Evolutionary conservation across 2,113 vertebrate species (phyloP).

Genomic region (Lynx canadensis): DNA sequence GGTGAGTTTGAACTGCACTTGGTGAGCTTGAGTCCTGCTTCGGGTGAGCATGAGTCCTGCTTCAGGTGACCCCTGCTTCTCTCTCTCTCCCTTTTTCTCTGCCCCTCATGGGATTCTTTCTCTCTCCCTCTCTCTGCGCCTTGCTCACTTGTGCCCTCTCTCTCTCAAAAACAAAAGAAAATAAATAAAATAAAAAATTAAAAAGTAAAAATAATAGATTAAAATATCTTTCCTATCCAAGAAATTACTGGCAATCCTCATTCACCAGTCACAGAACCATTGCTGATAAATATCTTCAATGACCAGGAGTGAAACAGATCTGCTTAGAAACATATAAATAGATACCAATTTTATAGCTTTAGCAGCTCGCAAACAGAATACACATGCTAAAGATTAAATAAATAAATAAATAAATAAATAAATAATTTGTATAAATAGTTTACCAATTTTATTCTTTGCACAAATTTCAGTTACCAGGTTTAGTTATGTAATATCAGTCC

Average conservation of each 20-base stretch:
- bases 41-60: too few relatives aligned
- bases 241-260: neutral
- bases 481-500: neutral
- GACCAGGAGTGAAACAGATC: neutral
- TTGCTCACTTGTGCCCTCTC: too few relatives aligned
- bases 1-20: too few relatives aligned
- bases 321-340: slow-evolving; percentile 7
- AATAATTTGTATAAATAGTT: neutral
- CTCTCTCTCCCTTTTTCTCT: too few relatives aligned
- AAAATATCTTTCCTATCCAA: neutral
- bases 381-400: neutral
- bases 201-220: neutral
- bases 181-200: too few relatives aligned
- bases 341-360: neutral
- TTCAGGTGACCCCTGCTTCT: too few relatives aligned
- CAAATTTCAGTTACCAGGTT: neutral
- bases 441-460: neutral
- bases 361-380: neutral
- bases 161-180: too few relatives aligned
- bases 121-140: too few relatives aligned
- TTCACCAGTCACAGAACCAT: neutral
- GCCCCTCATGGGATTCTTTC: too few relatives aligned
- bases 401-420: neutral
- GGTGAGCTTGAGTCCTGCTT: too few relatives aligned
- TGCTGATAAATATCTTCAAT: neutral